Base-by-base conservation (phyloP, 2,113 vertebrate species). In the Eolophus roseicapilla region DNA sequence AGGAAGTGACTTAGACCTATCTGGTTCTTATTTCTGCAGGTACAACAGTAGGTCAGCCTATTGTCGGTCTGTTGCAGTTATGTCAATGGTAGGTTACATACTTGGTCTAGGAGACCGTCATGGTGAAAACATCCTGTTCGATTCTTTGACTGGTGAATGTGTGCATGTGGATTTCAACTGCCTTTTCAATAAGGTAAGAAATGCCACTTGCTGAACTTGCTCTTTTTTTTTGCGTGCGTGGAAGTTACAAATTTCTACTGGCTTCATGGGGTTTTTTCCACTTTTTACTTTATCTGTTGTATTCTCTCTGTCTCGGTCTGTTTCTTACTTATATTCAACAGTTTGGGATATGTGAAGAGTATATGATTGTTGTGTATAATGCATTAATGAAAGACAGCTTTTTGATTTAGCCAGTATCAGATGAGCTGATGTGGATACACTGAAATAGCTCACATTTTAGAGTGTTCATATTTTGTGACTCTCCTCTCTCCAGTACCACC, bases 111-210 rank as follows among this genome's bases (percentile, higher is more conserved):
- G 99, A 46, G 99, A 99, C 93, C 99, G 99, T 25, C 99, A 99
- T 27, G 99, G 99, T 47, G 99, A 99, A 96, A 99, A 99, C 95
- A 99, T 99, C 97, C 96, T 99, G 25, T 99, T 99, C 82, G 99
- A 99, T 95, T 99, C 99, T 29, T 97, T 99, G 84, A 99, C 99
- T 20, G 99, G 99, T 33, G 99, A 99, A 95, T 99, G 99, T 86
- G 98, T 99, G 83, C 99, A 99, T 16, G 99, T 99, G 28, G 99
- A 99, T 97, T 99, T 99, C 98, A 99, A 99, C 98, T 99, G 99
- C 97, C 99, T 99, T 73, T 99, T 99, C 94, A 99, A 99, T 97
- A 99, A 99, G 98, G 99, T 99, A 91, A 93, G 85, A 83, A 78
- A 55, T 63, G 6, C 35, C 23, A 39, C 33, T 88, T 90, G 39